Evolutionary conservation across 2,888 invertebrate species (phyloP).

Genomic region (Perdita meconis): DNA sequence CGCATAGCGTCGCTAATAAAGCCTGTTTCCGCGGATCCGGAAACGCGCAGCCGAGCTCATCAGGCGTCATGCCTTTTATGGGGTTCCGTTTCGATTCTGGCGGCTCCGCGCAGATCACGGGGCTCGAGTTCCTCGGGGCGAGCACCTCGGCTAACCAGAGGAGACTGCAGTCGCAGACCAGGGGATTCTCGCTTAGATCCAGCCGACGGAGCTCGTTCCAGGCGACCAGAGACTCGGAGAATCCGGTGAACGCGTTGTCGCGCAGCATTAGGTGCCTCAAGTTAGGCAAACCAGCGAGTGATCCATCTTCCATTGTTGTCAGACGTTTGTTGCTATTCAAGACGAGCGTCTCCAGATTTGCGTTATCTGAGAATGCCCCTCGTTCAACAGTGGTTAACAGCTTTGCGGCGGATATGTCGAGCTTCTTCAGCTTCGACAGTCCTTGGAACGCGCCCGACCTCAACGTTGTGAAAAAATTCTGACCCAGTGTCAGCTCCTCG

Average conservation of each 20-base stretch:
- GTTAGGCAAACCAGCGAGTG: slow-evolving; percentile 91
- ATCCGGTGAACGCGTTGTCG: slow-evolving; percentile 90
- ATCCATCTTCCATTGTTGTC: slow-evolving; percentile 90
- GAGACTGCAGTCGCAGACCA: slow-evolving; percentile 92
- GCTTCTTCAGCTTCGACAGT: slow-evolving; percentile 89
- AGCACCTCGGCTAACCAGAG: slow-evolving; percentile 92
- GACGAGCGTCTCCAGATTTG: slow-evolving; percentile 91
- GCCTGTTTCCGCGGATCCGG: slow-evolving; percentile 92
- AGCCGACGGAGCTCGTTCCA: slow-evolving; percentile 91
- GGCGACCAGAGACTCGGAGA: slow-evolving; percentile 92
- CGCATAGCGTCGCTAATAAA: slow-evolving; percentile 91
- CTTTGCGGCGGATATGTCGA: slow-evolving; percentile 92
- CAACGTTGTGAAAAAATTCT: slow-evolving; percentile 91
- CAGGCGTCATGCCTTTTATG: slow-evolving; percentile 87
- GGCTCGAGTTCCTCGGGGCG: slow-evolving; percentile 88
- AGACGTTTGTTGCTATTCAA: slow-evolving; percentile 92
- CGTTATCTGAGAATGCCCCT: slow-evolving; percentile 92
- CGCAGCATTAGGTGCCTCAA: slow-evolving; percentile 90
- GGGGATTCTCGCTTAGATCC: slow-evolving; percentile 93
- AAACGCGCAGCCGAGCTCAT: slow-evolving; percentile 92
- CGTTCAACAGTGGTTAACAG: slow-evolving; percentile 90
- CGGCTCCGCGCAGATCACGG: slow-evolving; percentile 90
- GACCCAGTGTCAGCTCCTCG: slow-evolving; percentile 92
- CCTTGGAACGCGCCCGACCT: slow-evolving; percentile 91
- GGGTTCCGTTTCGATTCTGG: slow-evolving; percentile 89